Conservation (phyloP, 1,140 invertebrate genomes). For the Drosophila kurseongensis region DNA sequence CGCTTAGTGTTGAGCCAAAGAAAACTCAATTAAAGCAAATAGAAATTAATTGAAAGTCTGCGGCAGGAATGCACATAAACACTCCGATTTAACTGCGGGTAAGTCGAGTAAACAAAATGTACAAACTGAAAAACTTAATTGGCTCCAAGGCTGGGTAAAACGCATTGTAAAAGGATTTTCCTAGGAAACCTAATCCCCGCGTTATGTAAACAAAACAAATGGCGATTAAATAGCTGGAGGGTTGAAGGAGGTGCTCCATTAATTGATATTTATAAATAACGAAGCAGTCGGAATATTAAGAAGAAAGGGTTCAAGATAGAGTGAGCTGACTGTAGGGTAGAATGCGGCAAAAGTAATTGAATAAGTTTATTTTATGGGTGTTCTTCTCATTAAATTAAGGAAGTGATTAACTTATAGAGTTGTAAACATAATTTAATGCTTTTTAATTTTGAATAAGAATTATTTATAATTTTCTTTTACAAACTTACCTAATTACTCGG, state of each 20-base stretch:
- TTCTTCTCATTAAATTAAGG: background rate
- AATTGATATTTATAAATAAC: slow-evolving; percentile 45
- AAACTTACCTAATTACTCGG: no score
- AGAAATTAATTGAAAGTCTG: slow-evolving; percentile 73
- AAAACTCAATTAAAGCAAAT: slow-evolving; percentile 77
- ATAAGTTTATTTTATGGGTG: slow-evolving; percentile 7
- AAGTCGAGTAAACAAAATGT: slow-evolving; percentile 21
- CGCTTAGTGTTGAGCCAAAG: slow-evolving; percentile 45
- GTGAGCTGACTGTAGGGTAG: background rate
- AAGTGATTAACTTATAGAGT: background rate
- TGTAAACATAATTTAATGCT: no score
- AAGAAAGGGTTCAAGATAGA: background rate
- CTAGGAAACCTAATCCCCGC: slow-evolving; percentile 44
- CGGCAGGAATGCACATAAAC: slow-evolving; percentile 42
- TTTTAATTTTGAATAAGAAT: no score
- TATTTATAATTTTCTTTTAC: no score
- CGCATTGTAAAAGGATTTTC: slow-evolving; percentile 38
- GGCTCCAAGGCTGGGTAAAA: slow-evolving; percentile 17
- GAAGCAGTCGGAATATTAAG: slow-evolving; percentile 16
- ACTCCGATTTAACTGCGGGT: slow-evolving; percentile 34
- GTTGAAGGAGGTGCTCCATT: slow-evolving; percentile 32
- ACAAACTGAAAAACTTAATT: slow-evolving; percentile 34
- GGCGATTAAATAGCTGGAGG: slow-evolving; percentile 30
- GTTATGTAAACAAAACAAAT: slow-evolving; percentile 66
- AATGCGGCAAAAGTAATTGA: slow-evolving; percentile 27